Conservation (phyloP, 2,797 vertebrate species). For the Anguilla pacifica region DNA sequence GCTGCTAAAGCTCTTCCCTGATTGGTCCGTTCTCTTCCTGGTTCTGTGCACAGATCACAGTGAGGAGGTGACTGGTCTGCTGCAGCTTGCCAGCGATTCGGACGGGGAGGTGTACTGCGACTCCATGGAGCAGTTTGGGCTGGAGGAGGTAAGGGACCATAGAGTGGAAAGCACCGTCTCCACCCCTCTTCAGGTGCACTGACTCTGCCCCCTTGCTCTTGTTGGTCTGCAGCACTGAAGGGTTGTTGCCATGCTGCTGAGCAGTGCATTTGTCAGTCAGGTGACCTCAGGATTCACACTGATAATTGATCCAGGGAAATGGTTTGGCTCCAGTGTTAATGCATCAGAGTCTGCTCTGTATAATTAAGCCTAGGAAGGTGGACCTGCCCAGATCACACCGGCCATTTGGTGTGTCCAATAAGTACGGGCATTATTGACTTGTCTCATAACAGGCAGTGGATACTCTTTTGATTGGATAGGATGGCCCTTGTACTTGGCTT, state of each 20-base stretch:
- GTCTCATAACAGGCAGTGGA: not conserved
- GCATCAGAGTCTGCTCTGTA: not conserved
- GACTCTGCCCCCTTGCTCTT: not conserved
- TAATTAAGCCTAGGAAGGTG: not conserved
- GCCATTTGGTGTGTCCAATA: not conserved
- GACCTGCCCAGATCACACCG: not conserved
- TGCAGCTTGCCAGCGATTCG: constrained; percentile 80
- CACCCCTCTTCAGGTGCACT: not conserved
- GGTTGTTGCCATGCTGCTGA: not conserved
- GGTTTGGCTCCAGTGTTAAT: not conserved
- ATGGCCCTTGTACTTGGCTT: not conserved
- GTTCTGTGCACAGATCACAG: constrained; percentile 55
- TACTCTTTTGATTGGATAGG: not conserved
- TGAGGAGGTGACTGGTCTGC: constrained; percentile 71
- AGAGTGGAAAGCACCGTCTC: not conserved
- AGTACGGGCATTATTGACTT: not conserved
- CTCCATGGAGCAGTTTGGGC: constrained; percentile 88
- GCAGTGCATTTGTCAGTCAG: not conserved
- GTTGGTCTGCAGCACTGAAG: not conserved
- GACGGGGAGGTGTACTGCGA: constrained; percentile 91
- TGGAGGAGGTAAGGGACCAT: constrained; percentile 76
- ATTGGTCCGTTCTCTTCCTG: constrained; percentile 12
- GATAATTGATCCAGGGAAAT: not conserved
- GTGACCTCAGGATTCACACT: not conserved
- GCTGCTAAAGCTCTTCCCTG: not conserved